Conservation (phyloP, 2,797 vertebrate genomes). For the Eidolon dupreanum region DNA sequence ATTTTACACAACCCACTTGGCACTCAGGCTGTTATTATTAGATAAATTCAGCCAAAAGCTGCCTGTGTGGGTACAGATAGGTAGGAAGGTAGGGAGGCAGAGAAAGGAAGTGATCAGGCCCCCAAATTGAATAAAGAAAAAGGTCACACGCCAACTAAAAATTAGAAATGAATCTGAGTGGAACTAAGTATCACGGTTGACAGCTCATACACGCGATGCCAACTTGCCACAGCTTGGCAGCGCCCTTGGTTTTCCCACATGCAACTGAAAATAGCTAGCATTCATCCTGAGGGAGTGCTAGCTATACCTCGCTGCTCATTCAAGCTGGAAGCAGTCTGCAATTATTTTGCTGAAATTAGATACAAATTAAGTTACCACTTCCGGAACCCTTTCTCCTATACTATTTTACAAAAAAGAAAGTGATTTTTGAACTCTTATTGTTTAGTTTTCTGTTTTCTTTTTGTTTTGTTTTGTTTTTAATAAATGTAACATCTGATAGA, state of each 20-base stretch:
- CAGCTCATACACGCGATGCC: conserved; percentile 43
- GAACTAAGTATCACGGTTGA: background rate
- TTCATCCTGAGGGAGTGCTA: conserved; percentile 50
- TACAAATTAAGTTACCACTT: background rate
- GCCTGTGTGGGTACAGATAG: background rate
- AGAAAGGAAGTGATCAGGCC: conserved; percentile 48
- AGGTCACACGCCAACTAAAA: conserved; percentile 17
- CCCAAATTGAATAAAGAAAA: conserved; percentile 30
- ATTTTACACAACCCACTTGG: conserved; percentile 50
- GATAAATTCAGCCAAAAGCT: background rate
- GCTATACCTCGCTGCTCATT: conserved; percentile 61
- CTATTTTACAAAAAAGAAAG: background rate
- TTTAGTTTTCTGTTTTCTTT: background rate
- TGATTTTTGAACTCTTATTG: background rate
- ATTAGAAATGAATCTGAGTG: conserved; percentile 16
- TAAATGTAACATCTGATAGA: background rate
- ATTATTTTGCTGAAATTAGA: conserved; percentile 40
- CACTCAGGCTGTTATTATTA: conserved; percentile 39
- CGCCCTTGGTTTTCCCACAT: conserved; percentile 57
- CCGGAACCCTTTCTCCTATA: conserved; percentile 25
- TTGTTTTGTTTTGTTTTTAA: conserved; percentile 12
- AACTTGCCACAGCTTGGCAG: conserved; percentile 12
- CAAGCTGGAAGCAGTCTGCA: conserved; percentile 53
- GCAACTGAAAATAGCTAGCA: conserved; percentile 77
- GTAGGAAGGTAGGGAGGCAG: background rate